Base-by-base conservation (phyloP, 2,113 vertebrate genomes). In the Engystomops pustulosus region DNA sequence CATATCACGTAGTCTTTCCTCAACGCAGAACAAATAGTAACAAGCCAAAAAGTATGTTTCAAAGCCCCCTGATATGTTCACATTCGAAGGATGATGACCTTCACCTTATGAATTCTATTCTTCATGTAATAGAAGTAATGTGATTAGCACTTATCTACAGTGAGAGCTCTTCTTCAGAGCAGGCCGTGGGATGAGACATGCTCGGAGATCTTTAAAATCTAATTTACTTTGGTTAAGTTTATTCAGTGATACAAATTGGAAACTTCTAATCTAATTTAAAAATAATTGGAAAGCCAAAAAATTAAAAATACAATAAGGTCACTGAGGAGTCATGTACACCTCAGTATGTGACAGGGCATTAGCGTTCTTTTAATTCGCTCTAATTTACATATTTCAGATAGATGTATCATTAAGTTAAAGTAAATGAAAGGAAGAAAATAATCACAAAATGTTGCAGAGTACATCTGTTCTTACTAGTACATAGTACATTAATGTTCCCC, bases 171-270 rank as follows among this genome's bases (percentile, higher is more conserved):
- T 15, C 65, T 60, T 74, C 51, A 58, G 49, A 60, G 44, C n/a
- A 36, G 67, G 60, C 68, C 53, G 36, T 72, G 36, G 49, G 32
- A 72, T 82, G 69, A 70, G 69, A 82, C 80, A 30, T 38, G 68
- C 69, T n/a, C 32, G 27, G n/a, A 72, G 36, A 72, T 81, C 69
- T 82, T 72, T 30, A 15, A 72, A 82, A 82, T 82, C 80, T 72
- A 82, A 82, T 82, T 82, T 72, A 82, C 55, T 82, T 58, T 72
- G 49, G 14, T 53, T 71, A 82, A 60, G 80, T 82, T 82, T 74
- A 82, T 82, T 58, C 80, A 82, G 49, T 60, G 80, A 71, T 71
- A 81, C 79, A 81, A 81, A 81, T 81, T 53, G 67, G 79, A 72
- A 82, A 82, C 34, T 72, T 82, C 49, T 82, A 51, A 72, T 82